These are phyloP conservation scores for Tragelaphus strepsiceros DNA, from an alignment of 2,113 vertebrate genomes.

Conservation along the genomic window DNA sequence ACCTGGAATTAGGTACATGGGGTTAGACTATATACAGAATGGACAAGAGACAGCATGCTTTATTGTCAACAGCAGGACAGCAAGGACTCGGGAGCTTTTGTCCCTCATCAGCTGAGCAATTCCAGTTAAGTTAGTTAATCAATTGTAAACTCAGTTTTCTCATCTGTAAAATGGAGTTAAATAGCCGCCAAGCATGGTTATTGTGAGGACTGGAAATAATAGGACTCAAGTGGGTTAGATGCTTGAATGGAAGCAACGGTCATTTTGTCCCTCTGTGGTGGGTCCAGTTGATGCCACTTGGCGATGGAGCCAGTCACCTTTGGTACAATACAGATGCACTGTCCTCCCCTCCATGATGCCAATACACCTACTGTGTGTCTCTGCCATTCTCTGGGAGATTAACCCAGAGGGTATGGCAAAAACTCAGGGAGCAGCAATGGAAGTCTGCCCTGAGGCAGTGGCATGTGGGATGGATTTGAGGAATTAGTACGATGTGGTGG, in stretches of 20 bases:
- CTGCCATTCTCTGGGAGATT: neutral
- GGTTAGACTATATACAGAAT: neutral
- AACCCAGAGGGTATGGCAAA: neutral
- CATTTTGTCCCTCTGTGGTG: neutral
- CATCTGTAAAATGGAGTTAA: neutral
- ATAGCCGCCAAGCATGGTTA: neutral
- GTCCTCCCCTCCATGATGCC: neutral
- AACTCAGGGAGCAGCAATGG: neutral
- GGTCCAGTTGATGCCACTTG: rapidly evolving
- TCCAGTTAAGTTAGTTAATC: neutral
- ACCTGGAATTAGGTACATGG: neutral
- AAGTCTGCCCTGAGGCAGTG: neutral
- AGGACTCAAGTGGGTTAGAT: neutral
- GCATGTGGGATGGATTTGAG: neutral
- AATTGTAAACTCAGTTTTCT: neutral
- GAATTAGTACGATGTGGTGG: neutral
- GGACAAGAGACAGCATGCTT: neutral
- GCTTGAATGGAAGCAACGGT: neutral
- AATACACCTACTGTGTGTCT: neutral
- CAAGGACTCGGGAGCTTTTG: neutral
- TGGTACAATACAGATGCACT: rapidly evolving
- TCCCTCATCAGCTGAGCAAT: neutral
- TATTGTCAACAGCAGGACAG: neutral
- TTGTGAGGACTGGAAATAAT: neutral
- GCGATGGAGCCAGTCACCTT: neutral